phyloP scores from a whole-genome alignment of 2,113 vertebrate genomes.

The Prochilodus magdalenae region DNA sequence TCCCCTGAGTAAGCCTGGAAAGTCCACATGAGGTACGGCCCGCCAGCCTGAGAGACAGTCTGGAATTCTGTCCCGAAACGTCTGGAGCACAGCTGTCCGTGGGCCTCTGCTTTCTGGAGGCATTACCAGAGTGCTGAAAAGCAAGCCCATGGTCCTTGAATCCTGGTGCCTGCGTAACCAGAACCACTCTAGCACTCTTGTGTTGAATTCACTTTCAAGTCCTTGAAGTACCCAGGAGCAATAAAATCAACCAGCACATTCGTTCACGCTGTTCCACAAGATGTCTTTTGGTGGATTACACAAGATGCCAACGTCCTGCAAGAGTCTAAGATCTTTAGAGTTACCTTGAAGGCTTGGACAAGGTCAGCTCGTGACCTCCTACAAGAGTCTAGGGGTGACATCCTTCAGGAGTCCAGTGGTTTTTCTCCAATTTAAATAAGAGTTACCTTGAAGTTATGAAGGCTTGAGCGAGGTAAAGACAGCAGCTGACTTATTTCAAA shows the following conservation, averaged over 20 bases:
- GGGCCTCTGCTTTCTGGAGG: conserved; percentile 24
- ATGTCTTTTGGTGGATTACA: conserved; percentile 30
- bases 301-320: neutral
- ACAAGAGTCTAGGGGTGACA: neutral
- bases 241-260: conserved; percentile 4
- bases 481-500: neutral
- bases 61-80: conserved; percentile 4
- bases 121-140: conserved; percentile 11
- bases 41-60: neutral
- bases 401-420: neutral
- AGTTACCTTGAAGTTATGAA: conserved; percentile 28
- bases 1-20: neutral
- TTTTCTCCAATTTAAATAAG: neutral
- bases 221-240: neutral
- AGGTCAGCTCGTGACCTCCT: neutral
- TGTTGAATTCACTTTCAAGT: conserved; percentile 13
- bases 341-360: too few relatives aligned
- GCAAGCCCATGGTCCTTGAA: conserved; percentile 6
- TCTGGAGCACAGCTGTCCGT: conserved; percentile 57
- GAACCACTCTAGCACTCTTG: neutral
- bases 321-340: conserved; percentile 4
- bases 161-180: neutral
- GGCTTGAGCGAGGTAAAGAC: conserved; percentile 5
- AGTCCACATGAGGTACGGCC: conserved; percentile 15
- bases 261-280: conserved; percentile 18